Evolutionary conservation across 2,888 invertebrate genomes (phyloP).

Genomic region (Limnephilus rhombicus): DNA sequence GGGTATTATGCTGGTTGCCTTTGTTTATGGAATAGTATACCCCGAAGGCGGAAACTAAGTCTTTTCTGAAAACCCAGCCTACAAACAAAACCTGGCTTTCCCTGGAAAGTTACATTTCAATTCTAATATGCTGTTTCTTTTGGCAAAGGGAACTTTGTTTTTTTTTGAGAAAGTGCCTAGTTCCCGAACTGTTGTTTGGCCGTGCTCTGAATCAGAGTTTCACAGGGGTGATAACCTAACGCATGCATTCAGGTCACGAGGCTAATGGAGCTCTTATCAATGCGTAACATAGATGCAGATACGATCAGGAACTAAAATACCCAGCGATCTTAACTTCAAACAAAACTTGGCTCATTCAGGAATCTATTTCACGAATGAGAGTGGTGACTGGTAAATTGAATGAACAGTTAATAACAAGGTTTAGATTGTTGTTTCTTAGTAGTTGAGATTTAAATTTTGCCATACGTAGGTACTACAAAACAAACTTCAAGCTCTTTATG

Average conservation of each 20-base stretch:
- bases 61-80: neutral
- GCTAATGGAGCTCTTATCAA: slow-evolving; percentile 52
- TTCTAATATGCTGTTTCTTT: neutral
- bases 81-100: neutral
- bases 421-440: neutral
- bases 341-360: neutral
- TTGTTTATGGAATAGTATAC: slow-evolving; percentile 12
- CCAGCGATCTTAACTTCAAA: neutral
- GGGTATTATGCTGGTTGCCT: slow-evolving; percentile 39
- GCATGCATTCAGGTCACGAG: slow-evolving; percentile 57
- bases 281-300: slow-evolving; percentile 41
- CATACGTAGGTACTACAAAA: neutral
- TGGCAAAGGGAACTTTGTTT: neutral
- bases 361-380: slow-evolving; percentile 26
- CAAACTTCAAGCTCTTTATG: neutral
- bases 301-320: slow-evolving; percentile 21
- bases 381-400: slow-evolving; percentile 1
- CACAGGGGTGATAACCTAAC: slow-evolving; percentile 34
- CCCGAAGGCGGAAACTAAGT: slow-evolving; percentile 3
- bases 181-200: neutral
- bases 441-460: neutral
- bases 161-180: neutral
- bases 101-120: slow-evolving; percentile 17
- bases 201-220: slow-evolving; percentile 8
- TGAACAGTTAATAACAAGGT: neutral